phyloP scores from a whole-genome alignment of 2,888 invertebrate genomes.

The Epiperipatus broadwayi region DNA sequence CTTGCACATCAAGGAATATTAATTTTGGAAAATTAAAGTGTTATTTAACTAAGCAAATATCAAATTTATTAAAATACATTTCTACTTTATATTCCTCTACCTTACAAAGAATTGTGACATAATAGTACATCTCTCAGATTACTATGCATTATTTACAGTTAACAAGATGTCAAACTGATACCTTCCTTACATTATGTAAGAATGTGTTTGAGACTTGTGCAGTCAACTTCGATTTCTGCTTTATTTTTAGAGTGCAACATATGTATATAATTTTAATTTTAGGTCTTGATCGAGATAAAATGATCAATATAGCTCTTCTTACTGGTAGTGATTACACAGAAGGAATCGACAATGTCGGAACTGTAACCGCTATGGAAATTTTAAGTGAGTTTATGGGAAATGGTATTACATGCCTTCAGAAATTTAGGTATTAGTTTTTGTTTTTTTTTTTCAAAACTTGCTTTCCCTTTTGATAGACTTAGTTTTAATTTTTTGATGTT shows the following conservation, averaged over 20 bases:
- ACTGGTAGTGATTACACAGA: slow-evolving; percentile 95
- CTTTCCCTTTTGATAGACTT: neutral
- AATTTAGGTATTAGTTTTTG: slow-evolving; percentile 42
- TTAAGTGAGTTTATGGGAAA: slow-evolving; percentile 57
- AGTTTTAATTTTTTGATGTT: neutral
- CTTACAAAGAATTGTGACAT: too few species aligned
- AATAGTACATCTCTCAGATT: too few species aligned
- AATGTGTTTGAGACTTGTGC: too few species aligned
- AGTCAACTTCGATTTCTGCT: slow-evolving; percentile 18
- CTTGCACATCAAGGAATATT: too few species aligned
- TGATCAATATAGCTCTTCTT: slow-evolving; percentile 70
- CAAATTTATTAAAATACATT: too few species aligned
- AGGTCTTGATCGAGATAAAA: slow-evolving; percentile 58
- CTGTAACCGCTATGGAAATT: slow-evolving; percentile 86
- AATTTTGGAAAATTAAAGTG: too few species aligned
- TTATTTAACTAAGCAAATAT: too few species aligned
- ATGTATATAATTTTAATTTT: too few species aligned
- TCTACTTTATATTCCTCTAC: too few species aligned
- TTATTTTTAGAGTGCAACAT: too few species aligned
- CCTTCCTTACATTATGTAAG: neutral
- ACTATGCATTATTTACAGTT: too few species aligned
- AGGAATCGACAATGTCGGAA: slow-evolving; percentile 75
- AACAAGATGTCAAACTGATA: too few species aligned
- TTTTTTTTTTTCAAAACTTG: slow-evolving; percentile 4
- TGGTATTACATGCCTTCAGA: slow-evolving; percentile 30